Evolutionary conservation across 2,113 vertebrate species (phyloP).

Genomic region (Coptodon rendalli): DNA sequence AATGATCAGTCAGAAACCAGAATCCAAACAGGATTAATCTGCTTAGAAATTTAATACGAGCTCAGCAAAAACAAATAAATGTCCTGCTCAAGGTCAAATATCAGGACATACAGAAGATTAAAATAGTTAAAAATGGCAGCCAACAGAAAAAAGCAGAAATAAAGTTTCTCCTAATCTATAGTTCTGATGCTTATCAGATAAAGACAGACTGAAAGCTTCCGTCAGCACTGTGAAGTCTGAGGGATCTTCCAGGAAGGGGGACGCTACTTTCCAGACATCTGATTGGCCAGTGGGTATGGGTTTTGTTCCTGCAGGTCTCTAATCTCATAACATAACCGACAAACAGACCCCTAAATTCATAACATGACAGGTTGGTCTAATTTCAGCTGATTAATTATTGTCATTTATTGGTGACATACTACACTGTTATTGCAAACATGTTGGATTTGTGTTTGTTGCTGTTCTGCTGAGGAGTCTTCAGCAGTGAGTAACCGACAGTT

Average conservation of each 20-base stretch:
- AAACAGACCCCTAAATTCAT: background rate
- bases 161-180: background rate
- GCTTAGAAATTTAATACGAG: background rate
- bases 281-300: background rate
- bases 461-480: background rate
- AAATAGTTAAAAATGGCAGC: background rate
- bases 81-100: background rate
- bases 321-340: background rate
- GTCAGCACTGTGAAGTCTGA: background rate
- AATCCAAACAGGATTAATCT: background rate
- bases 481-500: background rate
- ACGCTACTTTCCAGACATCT: background rate
- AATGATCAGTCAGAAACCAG: background rate
- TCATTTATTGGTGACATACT: rapidly evolving
- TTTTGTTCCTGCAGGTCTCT: background rate
- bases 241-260: background rate
- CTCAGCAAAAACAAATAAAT: background rate
- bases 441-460: background rate
- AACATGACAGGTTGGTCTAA: background rate
- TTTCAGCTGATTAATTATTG: background rate
- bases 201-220: background rate
- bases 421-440: rapidly evolving
- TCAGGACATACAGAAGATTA: background rate
- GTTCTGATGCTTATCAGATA: background rate
- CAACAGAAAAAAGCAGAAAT: background rate